These are phyloP conservation scores for Orussus abietinus DNA, from an alignment of 1,140 invertebrate species.

Conservation along the genomic window DNA sequence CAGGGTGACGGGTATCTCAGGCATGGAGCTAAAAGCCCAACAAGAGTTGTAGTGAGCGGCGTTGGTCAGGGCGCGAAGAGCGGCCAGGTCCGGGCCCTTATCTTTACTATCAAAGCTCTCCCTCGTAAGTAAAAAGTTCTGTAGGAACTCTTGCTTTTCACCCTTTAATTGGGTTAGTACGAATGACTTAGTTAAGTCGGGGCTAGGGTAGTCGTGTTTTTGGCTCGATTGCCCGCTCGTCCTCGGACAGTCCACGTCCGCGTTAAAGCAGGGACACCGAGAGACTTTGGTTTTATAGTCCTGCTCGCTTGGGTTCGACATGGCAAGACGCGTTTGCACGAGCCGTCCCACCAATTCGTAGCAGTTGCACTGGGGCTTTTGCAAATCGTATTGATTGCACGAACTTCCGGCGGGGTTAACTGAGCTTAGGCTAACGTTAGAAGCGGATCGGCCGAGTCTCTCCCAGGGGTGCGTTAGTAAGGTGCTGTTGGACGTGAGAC, in stretches of 20 bases:
- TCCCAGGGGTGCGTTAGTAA: constrained; percentile 34
- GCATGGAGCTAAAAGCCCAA: constrained; percentile 50
- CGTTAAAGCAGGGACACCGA: constrained; percentile 1
- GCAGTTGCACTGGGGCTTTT: neutral
- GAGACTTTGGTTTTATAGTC: too few species aligned
- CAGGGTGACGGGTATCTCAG: constrained; percentile 40
- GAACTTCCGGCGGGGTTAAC: constrained; percentile 2
- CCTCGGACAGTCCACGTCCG: neutral
- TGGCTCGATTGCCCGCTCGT: neutral
- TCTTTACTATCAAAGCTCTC: constrained; percentile 27
- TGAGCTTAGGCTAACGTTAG: constrained; percentile 11
- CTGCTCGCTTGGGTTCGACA: constrained; percentile 3
- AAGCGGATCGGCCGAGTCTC: constrained; percentile 15
- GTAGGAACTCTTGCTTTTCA: constrained; percentile 26
- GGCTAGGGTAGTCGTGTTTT: neutral
- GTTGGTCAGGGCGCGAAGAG: constrained; percentile 23
- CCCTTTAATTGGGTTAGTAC: constrained; percentile 24
- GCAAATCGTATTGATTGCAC: neutral
- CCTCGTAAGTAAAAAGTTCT: constrained; percentile 34
- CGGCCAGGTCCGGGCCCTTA: constrained; percentile 21
- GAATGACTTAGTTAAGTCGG: constrained; percentile 17
- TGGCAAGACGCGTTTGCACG: neutral
- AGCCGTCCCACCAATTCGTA: neutral
- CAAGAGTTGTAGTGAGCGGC: constrained; percentile 41
- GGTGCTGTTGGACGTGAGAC: constrained; percentile 44